Evolutionary conservation across 2,113 vertebrate genomes (phyloP).

Genomic region (Oryzias woworae): DNA sequence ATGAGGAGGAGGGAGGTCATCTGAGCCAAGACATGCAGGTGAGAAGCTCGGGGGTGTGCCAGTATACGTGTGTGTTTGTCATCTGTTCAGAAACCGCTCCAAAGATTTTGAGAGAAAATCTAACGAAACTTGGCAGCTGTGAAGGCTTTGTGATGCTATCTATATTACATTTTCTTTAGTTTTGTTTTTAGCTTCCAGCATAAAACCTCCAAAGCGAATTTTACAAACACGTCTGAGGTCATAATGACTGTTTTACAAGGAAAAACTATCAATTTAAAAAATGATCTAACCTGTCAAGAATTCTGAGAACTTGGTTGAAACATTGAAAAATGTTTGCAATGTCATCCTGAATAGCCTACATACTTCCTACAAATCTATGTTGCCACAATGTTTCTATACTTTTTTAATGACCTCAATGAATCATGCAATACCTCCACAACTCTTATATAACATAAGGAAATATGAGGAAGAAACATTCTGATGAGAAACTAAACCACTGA

Average conservation of each 20-base stretch:
- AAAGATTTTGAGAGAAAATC: conserved; percentile 12
- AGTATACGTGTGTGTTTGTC: background rate
- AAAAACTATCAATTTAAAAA: background rate
- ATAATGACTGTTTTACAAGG: too few species aligned
- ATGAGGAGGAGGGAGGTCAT: conserved; percentile 35
- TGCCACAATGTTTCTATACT: background rate
- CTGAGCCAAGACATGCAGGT: conserved; percentile 31
- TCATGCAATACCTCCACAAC: background rate
- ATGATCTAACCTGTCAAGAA: background rate
- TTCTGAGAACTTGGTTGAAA: conserved; percentile 10
- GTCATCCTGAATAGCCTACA: conserved; percentile 1
- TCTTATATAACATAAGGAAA: background rate
- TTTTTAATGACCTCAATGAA: background rate
- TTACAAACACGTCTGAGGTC: too few species aligned
- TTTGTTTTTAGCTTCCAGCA: too few species aligned
- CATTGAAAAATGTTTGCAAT: conserved; percentile 10
- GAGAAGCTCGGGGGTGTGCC: conserved; percentile 9
- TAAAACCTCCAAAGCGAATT: too few species aligned
- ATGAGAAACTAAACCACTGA: background rate
- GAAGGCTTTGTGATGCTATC: background rate
- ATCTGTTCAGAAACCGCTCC: conserved; percentile 4
- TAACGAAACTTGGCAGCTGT: background rate
- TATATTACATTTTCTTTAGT: too few species aligned
- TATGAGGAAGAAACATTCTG: background rate
- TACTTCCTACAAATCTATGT: background rate